Base-by-base conservation (phyloP, 1,140 invertebrate species). In the Oryctes rhinoceros region DNA sequence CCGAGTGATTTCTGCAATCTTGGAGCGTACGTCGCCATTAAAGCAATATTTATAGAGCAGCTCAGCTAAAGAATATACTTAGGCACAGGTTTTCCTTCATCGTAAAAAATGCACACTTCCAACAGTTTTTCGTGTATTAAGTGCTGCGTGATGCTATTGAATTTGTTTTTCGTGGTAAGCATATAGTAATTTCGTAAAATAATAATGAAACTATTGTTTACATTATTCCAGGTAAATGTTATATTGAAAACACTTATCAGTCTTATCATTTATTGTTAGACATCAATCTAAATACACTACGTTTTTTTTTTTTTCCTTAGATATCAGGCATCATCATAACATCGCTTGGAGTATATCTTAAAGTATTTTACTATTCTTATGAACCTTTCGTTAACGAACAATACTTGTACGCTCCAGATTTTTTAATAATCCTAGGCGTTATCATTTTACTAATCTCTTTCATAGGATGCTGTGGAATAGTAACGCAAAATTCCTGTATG, bases 371-470 rank as follows among this genome's bases (percentile, higher is more conserved):
- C 39, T 76, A 76, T 76, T 47, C 4, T 15, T 76, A 76, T 11
- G 37, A 76, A 49, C 37, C 75, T 4, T 76, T 76, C 37, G 75
- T 76, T 0, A 1, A 76, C 2, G 44, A 76, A 20, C 75, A 48
- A 76, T 76, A 76, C 10, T 76, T 76, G 20, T 49, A 76, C 15
- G 75, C 75, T 13, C 75, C 75, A 6, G 75, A 76, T 76, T 76
- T 76, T n/a, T 48, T 76, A 44, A 47, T 76, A 44, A 15, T 37
- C 15, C 39, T 76, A 47, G 75, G 75, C 5, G 37, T 18, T 4
- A 39, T 76, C 4, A 76, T 76, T n/a, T 76, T 76, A 18, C 7
- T 76, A 4, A 48, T 76, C 75, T 15, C 75, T 44, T 76, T 76
- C 44, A 24, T 76, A 18, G 75, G 75, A 24, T 76, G 75, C 13